phyloP scores from a whole-genome alignment of 2,797 vertebrate species.

The Argya squamiceps region DNA sequence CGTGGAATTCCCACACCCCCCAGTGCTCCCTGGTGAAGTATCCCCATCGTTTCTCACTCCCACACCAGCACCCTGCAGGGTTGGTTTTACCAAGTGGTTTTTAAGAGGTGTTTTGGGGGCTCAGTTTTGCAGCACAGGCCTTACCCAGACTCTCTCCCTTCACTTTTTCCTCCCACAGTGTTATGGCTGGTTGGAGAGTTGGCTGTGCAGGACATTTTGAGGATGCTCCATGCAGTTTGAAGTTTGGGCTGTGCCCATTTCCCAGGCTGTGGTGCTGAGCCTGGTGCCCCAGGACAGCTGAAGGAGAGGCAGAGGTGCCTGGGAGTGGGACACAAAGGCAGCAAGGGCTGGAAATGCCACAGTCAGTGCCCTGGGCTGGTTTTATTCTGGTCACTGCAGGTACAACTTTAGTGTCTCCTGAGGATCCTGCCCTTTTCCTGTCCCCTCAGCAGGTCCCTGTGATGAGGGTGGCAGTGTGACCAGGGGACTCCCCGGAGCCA shows the following conservation, averaged over 20 bases:
- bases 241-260: background rate
- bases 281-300: background rate
- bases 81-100: background rate
- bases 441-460: background rate
- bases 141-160: background rate
- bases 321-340: background rate
- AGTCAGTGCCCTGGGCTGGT: background rate
- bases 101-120: background rate
- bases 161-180: background rate
- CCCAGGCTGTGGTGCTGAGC: background rate
- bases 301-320: background rate
- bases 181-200: background rate
- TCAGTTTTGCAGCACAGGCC: background rate
- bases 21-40: background rate
- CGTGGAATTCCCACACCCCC: background rate
- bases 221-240: background rate
- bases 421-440: background rate
- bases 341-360: background rate
- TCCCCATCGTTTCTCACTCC: background rate
- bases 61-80: background rate
- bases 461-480: background rate
- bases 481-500: background rate
- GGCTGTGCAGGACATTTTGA: background rate
- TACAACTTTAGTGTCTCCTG: background rate
- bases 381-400: fast-evolving